These are phyloP conservation scores for Sceloporus tristichus DNA, from an alignment of 2,113 vertebrate genomes.

Conservation along the genomic window DNA sequence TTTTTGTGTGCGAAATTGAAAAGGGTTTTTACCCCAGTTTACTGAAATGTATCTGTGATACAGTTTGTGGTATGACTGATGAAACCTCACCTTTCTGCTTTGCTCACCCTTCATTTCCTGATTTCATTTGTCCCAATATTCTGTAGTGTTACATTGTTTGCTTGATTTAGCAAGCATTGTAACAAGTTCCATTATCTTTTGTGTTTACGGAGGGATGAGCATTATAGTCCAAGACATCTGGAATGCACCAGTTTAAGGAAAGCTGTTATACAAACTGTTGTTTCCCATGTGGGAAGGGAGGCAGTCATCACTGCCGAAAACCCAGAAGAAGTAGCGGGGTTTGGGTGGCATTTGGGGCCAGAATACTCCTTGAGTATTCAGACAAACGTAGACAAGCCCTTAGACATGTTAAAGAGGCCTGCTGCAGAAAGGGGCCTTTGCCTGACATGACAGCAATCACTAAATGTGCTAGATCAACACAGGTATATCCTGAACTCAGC, in stretches of 20 bases:
- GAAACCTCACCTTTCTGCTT: not conserved
- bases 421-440: not conserved
- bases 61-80: not conserved
- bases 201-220: no score
- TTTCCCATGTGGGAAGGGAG: not conserved
- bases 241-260: not conserved
- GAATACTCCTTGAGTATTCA: no score
- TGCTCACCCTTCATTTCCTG: not conserved
- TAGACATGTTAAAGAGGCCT: no score
- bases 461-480: accelerated
- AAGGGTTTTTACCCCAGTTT: not conserved
- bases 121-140: not conserved
- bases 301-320: no score
- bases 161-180: not conserved
- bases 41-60: not conserved
- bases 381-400: no score
- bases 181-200: no score
- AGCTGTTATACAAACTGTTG: not conserved
- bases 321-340: no score
- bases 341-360: no score
- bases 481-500: constrained; percentile 39
- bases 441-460: constrained; percentile 6
- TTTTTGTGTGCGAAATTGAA: not conserved
- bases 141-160: not conserved
- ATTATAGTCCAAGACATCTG: not conserved